These are phyloP conservation scores for Mohoua ochrocephala DNA, from an alignment of 2,113 vertebrate species.

Conservation along the genomic window DNA sequence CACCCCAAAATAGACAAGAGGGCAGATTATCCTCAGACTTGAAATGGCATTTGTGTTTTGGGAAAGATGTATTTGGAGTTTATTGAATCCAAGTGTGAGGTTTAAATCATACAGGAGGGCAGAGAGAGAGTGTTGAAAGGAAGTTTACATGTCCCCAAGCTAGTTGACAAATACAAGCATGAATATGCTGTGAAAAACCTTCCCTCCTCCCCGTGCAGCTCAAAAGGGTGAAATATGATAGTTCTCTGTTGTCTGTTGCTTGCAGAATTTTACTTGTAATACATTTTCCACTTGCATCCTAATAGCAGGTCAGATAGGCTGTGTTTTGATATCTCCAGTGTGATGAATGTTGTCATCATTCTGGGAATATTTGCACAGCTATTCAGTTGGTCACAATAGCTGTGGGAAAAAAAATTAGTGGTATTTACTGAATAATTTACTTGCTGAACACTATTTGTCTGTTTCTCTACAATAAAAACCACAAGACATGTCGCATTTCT, in stretches of 20 bases:
- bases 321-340: neutral
- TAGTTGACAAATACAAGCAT: neutral
- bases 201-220: neutral
- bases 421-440: conserved; percentile 30
- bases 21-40: neutral
- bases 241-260: neutral
- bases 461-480: neutral
- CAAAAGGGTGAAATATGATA: neutral
- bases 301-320: neutral
- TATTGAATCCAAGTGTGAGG: neutral
- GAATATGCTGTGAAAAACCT: neutral
- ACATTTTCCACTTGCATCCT: neutral
- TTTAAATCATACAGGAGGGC: neutral
- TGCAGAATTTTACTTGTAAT: neutral
- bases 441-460: conserved; percentile 20
- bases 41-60: neutral
- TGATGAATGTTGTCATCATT: conserved; percentile 39
- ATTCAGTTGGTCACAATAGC: conserved; percentile 41
- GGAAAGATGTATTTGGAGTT: neutral
- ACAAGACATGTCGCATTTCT: neutral
- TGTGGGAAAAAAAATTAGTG: neutral
- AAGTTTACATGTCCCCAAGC: neutral
- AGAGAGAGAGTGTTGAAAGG: neutral
- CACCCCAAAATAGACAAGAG: neutral
- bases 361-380: conserved; percentile 28